Base-by-base conservation (phyloP, 2,888 invertebrate species). In the Nesidiocoris tenuis region DNA sequence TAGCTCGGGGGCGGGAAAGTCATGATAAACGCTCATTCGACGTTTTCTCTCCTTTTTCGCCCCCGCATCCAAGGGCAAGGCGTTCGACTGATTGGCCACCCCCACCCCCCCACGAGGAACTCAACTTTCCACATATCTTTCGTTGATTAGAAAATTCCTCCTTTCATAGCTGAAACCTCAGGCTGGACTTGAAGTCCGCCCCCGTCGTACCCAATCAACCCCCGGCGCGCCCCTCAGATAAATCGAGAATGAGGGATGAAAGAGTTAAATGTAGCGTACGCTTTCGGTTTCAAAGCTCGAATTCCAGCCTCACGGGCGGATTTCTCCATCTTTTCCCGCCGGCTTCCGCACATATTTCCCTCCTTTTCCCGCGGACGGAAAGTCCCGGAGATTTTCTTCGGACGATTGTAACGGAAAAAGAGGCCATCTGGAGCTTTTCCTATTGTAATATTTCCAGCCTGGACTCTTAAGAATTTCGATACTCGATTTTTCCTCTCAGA, bases 211-310 rank as follows among this genome's bases (percentile, higher is more conserved):
- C 9, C 61, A 1, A 9, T 16, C n/a, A 25, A 9, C 19, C 19
- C 54, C 16, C n/a, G 12, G 21, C 7, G 12, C 17, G 9, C n/a
- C n/a, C n/a, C n/a, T n/a, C 61, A 17, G 71, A 71, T 71, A 71
- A 71, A 71, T 71, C 71, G 61, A 71, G 61, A 71, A 71, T 71
- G 71, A 71, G 61, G 71, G 71, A 59, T 71, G 71, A 71, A 71
- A 71, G 71, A 71, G 71, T 71, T 71, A 71, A 71, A 71, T 71
- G 71, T 71, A 71, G 59, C 71, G 71, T 71, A 61, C 61, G 23
- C 24, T 59, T 71, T 71, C 59, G 59, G 61, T 54, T 68, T 68
- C 71, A 71, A 61, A 71, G 71, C 71, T 71, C 24, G 61, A 61
- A 71, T 71, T 71, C 71, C 71, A 17, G n/a, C 59, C 19, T 59